A percentile compares a stretch with the other conserved stretches of the same genome.
These are phyloP conservation scores for Hypolimnas misippus DNA, from an alignment of 2,888 invertebrate genomes.

Conservation along the genomic window DNA sequence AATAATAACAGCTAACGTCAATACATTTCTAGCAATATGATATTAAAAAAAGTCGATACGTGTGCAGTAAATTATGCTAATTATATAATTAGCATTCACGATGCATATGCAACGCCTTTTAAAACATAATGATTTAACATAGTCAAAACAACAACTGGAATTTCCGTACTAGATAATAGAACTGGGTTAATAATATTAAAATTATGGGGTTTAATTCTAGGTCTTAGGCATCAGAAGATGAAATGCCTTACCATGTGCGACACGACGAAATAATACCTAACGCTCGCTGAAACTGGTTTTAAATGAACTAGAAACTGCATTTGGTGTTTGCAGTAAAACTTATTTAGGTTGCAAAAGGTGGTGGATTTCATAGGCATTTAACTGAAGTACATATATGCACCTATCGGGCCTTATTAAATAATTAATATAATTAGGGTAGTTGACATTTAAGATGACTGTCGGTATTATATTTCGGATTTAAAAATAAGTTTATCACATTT, in stretches of 20 bases:
- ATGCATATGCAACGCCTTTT: neutral
- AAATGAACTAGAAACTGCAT: conserved; percentile 13
- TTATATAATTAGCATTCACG: neutral
- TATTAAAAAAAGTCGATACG: no score
- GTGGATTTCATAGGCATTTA: neutral
- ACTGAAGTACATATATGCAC: no score
- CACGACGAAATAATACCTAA: conserved; percentile 17
- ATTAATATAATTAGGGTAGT: no score
- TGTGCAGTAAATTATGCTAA: neutral
- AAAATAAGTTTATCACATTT: no score
- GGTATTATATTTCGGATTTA: no score
- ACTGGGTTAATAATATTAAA: conserved; percentile 12
- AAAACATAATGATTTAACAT: conserved; percentile 5
- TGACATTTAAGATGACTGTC: no score
- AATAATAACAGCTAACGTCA: no score
- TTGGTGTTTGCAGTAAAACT: conserved; percentile 7
- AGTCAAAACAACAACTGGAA: conserved; percentile 16
- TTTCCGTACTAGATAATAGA: conserved; percentile 26
- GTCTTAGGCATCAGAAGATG: conserved; percentile 29
- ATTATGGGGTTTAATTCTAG: conserved; percentile 20
- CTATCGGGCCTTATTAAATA: no score
- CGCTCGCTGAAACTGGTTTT: conserved; percentile 18
- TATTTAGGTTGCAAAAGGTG: neutral
- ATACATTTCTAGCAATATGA: no score
- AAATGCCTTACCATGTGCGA: conserved; percentile 28